Evolutionary conservation across 2,888 invertebrate species (phyloP).

Genomic region (Ophioninae sp.): DNA sequence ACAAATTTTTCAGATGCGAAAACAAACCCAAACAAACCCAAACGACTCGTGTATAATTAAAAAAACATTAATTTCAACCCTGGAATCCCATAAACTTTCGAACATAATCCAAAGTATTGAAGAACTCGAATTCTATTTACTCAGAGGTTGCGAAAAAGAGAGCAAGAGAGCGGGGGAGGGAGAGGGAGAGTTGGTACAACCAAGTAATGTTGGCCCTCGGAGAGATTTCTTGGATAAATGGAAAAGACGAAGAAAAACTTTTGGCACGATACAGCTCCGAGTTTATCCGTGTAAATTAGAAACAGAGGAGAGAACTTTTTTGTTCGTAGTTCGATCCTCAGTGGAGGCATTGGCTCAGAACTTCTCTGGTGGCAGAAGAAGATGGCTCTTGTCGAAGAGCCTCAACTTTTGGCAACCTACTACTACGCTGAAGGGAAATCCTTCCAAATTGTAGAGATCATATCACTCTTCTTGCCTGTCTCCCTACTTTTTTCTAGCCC

Average conservation of each 20-base stretch:
- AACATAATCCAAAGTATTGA: background rate
- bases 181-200: background rate
- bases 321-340: background rate
- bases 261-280: conserved; percentile 8
- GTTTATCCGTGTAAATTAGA: conserved; percentile 21
- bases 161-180: too few relatives aligned
- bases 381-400: background rate
- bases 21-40: background rate
- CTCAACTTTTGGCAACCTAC: background rate
- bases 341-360: background rate
- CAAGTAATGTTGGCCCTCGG: background rate
- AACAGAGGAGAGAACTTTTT: background rate
- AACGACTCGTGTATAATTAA: background rate
- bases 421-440: background rate
- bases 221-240: background rate
- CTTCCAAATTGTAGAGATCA: background rate
- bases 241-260: conserved; percentile 4
- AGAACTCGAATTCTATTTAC: background rate
- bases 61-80: background rate
- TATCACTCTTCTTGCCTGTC: background rate
- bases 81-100: background rate
- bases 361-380: background rate
- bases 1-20: background rate
- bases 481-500: background rate
- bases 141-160: background rate